These are phyloP conservation scores for Actenoides lindsayi DNA, from an alignment of 2,113 vertebrate species.

Conservation along the genomic window DNA sequence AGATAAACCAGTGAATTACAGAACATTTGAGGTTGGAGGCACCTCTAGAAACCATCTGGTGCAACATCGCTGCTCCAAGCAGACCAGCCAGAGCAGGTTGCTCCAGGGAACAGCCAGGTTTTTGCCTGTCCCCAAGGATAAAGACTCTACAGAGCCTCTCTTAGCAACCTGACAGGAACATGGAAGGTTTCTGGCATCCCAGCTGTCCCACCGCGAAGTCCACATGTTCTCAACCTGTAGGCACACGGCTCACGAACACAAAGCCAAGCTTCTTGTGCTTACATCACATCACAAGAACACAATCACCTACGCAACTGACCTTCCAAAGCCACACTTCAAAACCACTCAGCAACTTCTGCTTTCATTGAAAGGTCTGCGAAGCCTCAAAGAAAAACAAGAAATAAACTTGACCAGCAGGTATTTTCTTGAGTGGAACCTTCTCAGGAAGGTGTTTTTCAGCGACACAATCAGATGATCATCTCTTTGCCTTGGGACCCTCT, in stretches of 20 bases:
- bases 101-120: not conserved
- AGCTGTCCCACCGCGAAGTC: not conserved
- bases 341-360: not conserved
- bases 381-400: not conserved
- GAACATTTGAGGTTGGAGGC: not conserved
- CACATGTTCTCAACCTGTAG: not conserved
- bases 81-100: not conserved
- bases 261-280: rapidly evolving
- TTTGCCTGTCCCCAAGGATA: not conserved
- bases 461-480: not conserved
- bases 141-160: not conserved
- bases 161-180: not conserved
- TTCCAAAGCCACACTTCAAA: not conserved
- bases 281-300: no score
- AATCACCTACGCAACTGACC: no score
- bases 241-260: rapidly evolving
- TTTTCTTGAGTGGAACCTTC: not conserved
- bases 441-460: not conserved
- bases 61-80: rapidly evolving
- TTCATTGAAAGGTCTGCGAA: not conserved
- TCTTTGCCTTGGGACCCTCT: not conserved
- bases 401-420: not conserved
- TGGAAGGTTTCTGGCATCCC: not conserved
- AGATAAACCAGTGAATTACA: not conserved
- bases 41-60: not conserved